These are phyloP conservation scores for Diarsia dahlii DNA, from an alignment of 2,888 invertebrate genomes.

Conservation along the genomic window DNA sequence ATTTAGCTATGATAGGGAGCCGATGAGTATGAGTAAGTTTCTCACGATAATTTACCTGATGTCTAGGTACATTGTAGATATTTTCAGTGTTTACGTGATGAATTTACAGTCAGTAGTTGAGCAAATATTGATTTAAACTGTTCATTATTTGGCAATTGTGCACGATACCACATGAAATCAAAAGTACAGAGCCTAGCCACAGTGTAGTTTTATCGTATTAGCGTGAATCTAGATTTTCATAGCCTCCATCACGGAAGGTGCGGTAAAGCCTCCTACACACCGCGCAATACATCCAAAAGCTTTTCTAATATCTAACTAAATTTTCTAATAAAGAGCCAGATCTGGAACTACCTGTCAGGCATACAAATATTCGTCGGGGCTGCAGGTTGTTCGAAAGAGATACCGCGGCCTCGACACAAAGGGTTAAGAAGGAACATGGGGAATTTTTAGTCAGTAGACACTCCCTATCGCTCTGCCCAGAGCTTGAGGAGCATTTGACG, in stretches of 20 bases:
- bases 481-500: too few relatives aligned
- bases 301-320: too few relatives aligned
- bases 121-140: neutral
- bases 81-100: slow-evolving; percentile 10
- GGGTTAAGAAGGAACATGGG: too few relatives aligned
- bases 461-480: too few relatives aligned
- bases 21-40: slow-evolving; percentile 3
- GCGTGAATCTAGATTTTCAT: neutral
- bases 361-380: too few relatives aligned
- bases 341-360: neutral
- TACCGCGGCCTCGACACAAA: too few relatives aligned
- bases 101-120: neutral
- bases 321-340: neutral
- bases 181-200: neutral
- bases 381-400: too few relatives aligned
- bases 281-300: neutral
- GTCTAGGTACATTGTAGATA: neutral
- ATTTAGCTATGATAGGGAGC: slow-evolving; percentile 47
- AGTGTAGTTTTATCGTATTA: neutral
- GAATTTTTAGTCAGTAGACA: too few relatives aligned
- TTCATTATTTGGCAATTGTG: neutral
- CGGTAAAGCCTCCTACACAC: neutral
- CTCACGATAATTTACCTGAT: slow-evolving; percentile 1
- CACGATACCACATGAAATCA: neutral
- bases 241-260: neutral